Evolutionary conservation across 2,113 vertebrate species (phyloP).

Genomic region (Galemys pyrenaicus): DNA sequence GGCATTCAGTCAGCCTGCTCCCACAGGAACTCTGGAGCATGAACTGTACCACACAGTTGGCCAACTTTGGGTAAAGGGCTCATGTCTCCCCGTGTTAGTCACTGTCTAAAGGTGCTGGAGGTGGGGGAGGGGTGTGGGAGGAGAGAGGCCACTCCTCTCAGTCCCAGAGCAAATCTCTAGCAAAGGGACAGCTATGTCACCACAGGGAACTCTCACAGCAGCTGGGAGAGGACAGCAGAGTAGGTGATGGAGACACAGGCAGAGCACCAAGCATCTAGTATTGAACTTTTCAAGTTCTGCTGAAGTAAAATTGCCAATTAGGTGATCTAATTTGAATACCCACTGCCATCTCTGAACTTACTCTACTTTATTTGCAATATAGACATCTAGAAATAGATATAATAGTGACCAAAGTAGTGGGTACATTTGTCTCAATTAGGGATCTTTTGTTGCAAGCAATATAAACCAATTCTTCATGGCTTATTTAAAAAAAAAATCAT

Average conservation of each 20-base stretch:
- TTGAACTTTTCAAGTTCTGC: not conserved
- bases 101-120: not conserved
- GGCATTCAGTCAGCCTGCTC: not conserved
- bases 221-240: not conserved
- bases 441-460: not conserved
- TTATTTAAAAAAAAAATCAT: not conserved
- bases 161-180: not conserved
- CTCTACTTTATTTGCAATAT: not conserved
- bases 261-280: not conserved
- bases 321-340: not conserved
- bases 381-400: not conserved
- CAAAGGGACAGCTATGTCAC: not conserved
- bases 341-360: not conserved
- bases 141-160: not conserved
- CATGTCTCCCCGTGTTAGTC: not conserved
- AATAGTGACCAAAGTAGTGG: not conserved
- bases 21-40: not conserved
- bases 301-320: not conserved
- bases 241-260: not conserved
- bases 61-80: not conserved
- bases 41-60: too few relatives aligned
- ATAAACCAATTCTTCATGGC: not conserved
- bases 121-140: fast-evolving
- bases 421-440: not conserved
- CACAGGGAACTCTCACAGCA: not conserved